Evolutionary conservation across 37 sponge, comb jelly and placozoan species (phyloP).

Genomic region (Tethya wilhelma): DNA sequence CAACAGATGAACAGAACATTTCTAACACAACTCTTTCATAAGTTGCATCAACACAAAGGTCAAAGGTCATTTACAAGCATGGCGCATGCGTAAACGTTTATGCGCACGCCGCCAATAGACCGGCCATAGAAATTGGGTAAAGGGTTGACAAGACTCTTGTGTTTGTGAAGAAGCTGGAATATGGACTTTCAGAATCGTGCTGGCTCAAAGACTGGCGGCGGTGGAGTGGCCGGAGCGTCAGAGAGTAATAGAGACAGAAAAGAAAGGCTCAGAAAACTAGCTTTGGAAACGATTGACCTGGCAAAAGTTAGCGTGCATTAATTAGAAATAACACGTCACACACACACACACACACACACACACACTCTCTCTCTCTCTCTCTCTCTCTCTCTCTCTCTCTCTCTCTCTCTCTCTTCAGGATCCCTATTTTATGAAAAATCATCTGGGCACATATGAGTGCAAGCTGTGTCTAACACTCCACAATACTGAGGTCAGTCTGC

Average conservation of each 20-base stretch:
- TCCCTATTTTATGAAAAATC: slow-evolving; percentile 99
- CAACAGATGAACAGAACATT: too few relatives aligned
- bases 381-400: background rate
- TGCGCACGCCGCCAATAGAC: too few relatives aligned
- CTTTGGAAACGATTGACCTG: slow-evolving; percentile 97
- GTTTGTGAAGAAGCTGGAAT: background rate
- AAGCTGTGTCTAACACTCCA: slow-evolving; percentile 97
- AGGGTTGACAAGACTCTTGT: too few relatives aligned
- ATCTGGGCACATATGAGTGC: slow-evolving; percentile 98
- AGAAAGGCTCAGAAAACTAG: slow-evolving; percentile 93
- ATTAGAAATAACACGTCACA: background rate
- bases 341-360: background rate
- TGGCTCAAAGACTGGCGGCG: slow-evolving; percentile 95
- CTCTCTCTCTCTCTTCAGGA: slow-evolving; percentile 69
- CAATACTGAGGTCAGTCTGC: slow-evolving; percentile 49
- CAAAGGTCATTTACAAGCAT: too few relatives aligned
- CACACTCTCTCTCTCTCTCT: background rate
- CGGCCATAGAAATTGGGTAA: background rate
- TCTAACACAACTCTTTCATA: too few relatives aligned
- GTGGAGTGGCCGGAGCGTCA: slow-evolving; percentile 92
- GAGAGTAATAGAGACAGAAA: slow-evolving; percentile 92
- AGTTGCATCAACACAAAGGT: too few relatives aligned
- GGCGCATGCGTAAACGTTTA: background rate
- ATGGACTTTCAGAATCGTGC: slow-evolving; percentile 99
- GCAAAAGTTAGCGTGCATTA: slow-evolving; percentile 65